Base-by-base conservation (phyloP, 2,888 invertebrate genomes). In the Nycteola revayana region DNA sequence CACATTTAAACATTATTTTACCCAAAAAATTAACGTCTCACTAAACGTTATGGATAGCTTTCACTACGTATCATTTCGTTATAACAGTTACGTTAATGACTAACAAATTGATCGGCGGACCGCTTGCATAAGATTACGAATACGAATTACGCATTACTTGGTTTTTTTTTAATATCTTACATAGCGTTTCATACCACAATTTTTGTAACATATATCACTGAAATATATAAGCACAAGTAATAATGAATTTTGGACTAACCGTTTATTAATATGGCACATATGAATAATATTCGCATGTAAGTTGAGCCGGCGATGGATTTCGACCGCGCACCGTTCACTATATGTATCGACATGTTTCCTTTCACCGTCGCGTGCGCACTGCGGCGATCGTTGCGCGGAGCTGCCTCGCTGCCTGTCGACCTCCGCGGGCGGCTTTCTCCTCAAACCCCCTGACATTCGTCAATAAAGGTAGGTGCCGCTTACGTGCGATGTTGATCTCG, bases 321-420 rank as follows among this genome's bases (percentile, higher is more conserved):
- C 37, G 69, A 62, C 56, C 72, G 70, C 53, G 55, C 63, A 60
- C 66, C 47, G 67, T 64, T 70, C 60, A 66, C 69, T 57, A 43
- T 46, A 54, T 58, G 43, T 57, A 68, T 68, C 74, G 78, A 75
- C 83, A 83, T 83, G 68, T 59, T 63, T 57, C 88, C 87, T 85
- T 87, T 88, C 87, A 87, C 87, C 73, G 79, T 48, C 84, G 82
- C 78, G 69, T 61, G 76, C 81, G 75, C 75, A 88, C 87, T 88
- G 83, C 55, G 62, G 54, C 36, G 48, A 29, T 32, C 40, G 31
- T 7, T 5, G n/a, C 50, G 49, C 38, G 47, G 37, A 37, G 46
- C 40, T 55, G 62, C 52, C 51, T 53, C 54, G 64, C 56, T 65
- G 61, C 75, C 75, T 55, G 66, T 64, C 75, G 78, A 77, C 81